These are phyloP conservation scores for Coregonus sp. DNA, from an alignment of 2,797 vertebrate genomes.

Conservation along the genomic window DNA sequence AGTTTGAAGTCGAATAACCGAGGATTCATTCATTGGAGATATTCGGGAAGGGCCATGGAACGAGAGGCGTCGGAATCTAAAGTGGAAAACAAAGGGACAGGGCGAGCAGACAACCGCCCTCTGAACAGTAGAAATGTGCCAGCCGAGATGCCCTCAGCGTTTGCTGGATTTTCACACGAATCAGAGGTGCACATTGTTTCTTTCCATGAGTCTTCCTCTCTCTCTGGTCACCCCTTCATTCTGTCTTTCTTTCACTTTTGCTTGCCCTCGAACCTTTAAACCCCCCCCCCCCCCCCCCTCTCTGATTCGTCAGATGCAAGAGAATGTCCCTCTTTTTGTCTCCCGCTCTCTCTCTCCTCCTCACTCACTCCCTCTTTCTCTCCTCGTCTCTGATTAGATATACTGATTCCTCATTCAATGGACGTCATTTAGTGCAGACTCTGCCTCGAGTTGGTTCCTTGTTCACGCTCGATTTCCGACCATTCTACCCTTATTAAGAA, in stretches of 20 bases:
- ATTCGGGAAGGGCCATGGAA: constrained; percentile 64
- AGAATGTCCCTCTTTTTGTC: constrained; percentile 88
- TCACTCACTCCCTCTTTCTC: constrained; percentile 77
- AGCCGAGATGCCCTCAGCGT: constrained; percentile 62
- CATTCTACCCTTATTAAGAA: constrained; percentile 96
- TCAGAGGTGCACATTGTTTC: constrained; percentile 80
- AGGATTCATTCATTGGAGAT: constrained; percentile 56
- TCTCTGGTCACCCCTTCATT: constrained; percentile 69
- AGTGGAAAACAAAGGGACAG: constrained; percentile 75
- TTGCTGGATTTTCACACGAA: constrained; percentile 75
- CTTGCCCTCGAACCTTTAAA: constrained; percentile 96
- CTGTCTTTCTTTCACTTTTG: constrained; percentile 93
- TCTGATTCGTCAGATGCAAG: constrained; percentile 95
- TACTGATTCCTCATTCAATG: constrained; percentile 98
- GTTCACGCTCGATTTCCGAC: constrained; percentile 96
- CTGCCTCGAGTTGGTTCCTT: constrained; percentile 95
- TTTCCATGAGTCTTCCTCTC: constrained; percentile 44
- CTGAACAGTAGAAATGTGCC: constrained; percentile 62
- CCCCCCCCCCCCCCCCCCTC: constrained; percentile 67
- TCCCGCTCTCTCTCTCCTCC: constrained; percentile 73
- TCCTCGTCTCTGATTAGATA: constrained; percentile 96
- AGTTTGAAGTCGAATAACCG: constrained; percentile 48
- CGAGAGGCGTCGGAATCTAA: constrained; percentile 68
- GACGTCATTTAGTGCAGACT: constrained; percentile 99
- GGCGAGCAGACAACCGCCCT: constrained; percentile 42